Evolutionary conservation across 2,888 invertebrate genomes (phyloP).

Genomic region (Drosophila mercatorum): DNA sequence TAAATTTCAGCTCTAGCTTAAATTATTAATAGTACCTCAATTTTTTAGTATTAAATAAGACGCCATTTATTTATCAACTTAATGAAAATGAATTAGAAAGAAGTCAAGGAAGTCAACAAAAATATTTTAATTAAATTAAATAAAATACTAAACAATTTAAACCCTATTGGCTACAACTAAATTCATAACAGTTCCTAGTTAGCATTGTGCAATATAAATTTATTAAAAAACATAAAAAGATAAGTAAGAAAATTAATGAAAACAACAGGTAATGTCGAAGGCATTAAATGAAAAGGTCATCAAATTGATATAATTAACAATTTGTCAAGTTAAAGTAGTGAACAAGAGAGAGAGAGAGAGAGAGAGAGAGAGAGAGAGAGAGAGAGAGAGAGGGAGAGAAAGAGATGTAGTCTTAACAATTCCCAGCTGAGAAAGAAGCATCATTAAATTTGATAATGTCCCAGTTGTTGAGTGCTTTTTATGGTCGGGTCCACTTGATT

Average conservation of each 20-base stretch:
- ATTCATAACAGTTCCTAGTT: neutral
- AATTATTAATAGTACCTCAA: no score
- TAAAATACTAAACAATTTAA: no score
- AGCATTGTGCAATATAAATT: neutral
- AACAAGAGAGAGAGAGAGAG: neutral
- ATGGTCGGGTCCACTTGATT: conserved; percentile 57
- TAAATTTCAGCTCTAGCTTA: no score
- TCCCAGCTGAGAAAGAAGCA: conserved; percentile 42
- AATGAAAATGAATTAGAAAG: no score
- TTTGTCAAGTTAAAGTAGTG: neutral
- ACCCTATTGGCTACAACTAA: no score
- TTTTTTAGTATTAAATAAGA: no score
- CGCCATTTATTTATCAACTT: no score
- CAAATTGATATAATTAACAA: conserved; percentile 34
- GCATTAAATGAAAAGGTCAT: conserved; percentile 22
- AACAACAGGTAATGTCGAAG: neutral
- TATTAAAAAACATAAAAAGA: no score
- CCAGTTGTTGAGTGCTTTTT: conserved; percentile 56
- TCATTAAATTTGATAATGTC: conserved; percentile 72
- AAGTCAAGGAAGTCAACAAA: no score
- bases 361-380: neutral
- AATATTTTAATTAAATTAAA: no score
- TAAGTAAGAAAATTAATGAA: neutral
- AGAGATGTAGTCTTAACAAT: conserved; percentile 10
- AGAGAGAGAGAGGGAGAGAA: neutral